Base-by-base conservation (phyloP, 1,140 invertebrate species). In the Lucilia cuprina region DNA sequence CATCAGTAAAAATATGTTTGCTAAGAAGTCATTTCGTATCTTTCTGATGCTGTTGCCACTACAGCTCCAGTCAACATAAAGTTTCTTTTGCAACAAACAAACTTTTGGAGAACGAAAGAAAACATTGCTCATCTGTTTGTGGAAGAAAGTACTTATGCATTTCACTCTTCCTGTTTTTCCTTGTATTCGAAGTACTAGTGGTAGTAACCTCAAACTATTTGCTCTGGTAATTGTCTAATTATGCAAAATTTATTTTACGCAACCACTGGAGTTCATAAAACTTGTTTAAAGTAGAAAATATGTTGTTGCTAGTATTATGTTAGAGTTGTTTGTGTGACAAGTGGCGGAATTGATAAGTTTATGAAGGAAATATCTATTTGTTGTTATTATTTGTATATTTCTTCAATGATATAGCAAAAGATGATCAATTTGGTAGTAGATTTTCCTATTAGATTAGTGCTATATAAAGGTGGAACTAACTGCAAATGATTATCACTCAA, bases 161-260 rank as follows among this genome's bases (percentile, higher is more conserved):
- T 41, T 3, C 25, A 30, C 25, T 30, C 25, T 30, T 30, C 7
- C 41, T 41, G 10, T 5, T 41, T 10, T 0, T 41, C 1, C 41
- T 41, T 41, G 41, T 41, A 41, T 7, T 41, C 41, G 41, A 41
- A 41, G 41, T 14, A 55, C 10, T 14, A 55, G 50, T 12, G 10
- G 50, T 55, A 55, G 50, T 55, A 84, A 84, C 77, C n/a, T 19
- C 60, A 34, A 83, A 77, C 49, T 83, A 85, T 77, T 86, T 78
- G 55, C 82, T 77, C 70, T 87, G 83, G 84, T 86, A 85, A 85
- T 87, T 87, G 86, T 86, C 87, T 87, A 87, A 87, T 87, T 87
- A 87, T 87, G 87, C 86, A 87, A 87, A 87, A 87, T 86, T 87
- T 86, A 78, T 83, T 83, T 83, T 65, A 83, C 82, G 47, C 80